Conservation (phyloP, 2,888 invertebrate species). For the Atherix ibis region DNA sequence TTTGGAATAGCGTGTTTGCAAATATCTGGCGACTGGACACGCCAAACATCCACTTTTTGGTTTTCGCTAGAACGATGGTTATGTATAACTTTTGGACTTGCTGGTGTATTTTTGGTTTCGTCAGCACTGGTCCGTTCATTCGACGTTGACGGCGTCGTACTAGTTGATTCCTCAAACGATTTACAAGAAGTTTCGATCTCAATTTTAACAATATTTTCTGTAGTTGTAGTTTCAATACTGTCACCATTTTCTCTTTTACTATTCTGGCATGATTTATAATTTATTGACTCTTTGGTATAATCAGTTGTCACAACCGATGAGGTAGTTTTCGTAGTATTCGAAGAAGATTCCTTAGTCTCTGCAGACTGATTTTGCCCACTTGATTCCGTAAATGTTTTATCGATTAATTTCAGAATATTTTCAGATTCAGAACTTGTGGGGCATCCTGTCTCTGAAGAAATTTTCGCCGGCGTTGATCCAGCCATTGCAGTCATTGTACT, state of each 20-base stretch:
- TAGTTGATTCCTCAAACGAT: background rate
- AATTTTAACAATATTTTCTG: background rate
- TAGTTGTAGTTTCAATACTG: background rate
- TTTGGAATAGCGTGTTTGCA: conserved; percentile 10
- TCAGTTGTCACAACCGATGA: background rate
- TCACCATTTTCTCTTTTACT: background rate
- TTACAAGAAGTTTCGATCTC: background rate
- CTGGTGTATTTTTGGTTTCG: background rate
- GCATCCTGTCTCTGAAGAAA: conserved; percentile 2
- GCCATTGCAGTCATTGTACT: conserved; percentile 8
- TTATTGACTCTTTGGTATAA: too few relatives aligned
- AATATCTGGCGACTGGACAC: conserved; percentile 10
- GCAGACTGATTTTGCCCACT: too few relatives aligned
- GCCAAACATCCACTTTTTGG: conserved; percentile 6
- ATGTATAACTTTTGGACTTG: background rate
- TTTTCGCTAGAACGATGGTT: background rate
- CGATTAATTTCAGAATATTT: conserved; percentile 9
- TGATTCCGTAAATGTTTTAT: conserved; percentile 11
- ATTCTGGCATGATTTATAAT: background rate
- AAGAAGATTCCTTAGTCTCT: background rate
- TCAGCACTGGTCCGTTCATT: conserved; percentile 3
- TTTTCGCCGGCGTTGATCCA: conserved; percentile 7
- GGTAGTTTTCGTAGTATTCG: background rate
- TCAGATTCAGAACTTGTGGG: conserved; percentile 11
- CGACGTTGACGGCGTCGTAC: background rate